Conservation (phyloP, 2,888 invertebrate genomes). For the Glaucopsyche alexis region DNA sequence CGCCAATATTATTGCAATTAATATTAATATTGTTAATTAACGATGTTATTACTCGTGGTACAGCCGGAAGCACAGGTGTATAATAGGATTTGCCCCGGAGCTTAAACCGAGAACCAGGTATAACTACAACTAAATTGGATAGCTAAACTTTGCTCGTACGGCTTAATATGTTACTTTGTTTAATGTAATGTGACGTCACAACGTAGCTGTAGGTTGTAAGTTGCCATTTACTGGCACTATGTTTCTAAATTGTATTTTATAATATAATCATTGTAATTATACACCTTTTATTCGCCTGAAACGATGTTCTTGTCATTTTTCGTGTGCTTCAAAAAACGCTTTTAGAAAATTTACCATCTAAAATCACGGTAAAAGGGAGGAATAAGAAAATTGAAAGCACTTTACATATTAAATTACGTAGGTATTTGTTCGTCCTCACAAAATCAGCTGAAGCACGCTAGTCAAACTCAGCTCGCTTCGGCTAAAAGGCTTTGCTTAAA, state of each 20-base stretch:
- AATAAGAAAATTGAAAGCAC: constrained; percentile 25
- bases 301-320: constrained; percentile 5
- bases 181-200: constrained; percentile 12
- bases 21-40: constrained; percentile 2
- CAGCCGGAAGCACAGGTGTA: neutral
- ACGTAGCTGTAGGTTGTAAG: neutral
- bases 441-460: constrained; percentile 34
- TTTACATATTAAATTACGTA: constrained; percentile 27
- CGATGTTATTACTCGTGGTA: neutral
- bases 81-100: neutral
- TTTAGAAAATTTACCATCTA: constrained; percentile 16
- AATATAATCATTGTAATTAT: neutral
- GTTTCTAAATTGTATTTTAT: neutral
- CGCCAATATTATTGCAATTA: constrained; percentile 3
- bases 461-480: constrained; percentile 34
- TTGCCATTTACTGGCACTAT: neutral
- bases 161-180: constrained; percentile 1
- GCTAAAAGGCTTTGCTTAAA: constrained; percentile 23
- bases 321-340: constrained; percentile 20
- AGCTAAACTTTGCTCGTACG: constrained; percentile 2
- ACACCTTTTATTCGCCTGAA: constrained; percentile 18
- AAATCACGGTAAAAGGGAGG: constrained; percentile 22
- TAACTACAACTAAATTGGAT: constrained; percentile 12
- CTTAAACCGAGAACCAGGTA: neutral
- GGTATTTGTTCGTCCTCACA: constrained; percentile 27